Evolutionary conservation across 2,113 vertebrate species (phyloP).

Genomic region (Cranoglanis bouderius): DNA sequence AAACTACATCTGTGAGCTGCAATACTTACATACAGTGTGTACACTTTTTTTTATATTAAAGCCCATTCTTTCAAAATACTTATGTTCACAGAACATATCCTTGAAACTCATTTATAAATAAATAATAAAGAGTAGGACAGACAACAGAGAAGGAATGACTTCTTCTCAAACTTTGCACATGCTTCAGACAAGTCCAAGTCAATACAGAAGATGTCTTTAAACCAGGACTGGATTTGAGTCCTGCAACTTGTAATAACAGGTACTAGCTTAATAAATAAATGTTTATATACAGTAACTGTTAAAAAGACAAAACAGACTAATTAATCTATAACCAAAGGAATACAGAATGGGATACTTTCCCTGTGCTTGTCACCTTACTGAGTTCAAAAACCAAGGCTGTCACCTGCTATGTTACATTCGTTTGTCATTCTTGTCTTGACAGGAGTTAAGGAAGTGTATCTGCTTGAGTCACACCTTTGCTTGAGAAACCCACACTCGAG

Average conservation of each 20-base stretch:
- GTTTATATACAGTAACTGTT: not conserved
- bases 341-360: not conserved
- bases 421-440: not conserved
- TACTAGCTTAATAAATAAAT: not conserved
- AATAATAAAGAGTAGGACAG: not conserved
- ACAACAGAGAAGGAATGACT: not conserved
- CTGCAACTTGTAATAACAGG: not conserved
- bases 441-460: not conserved
- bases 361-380: not conserved
- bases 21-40: not conserved
- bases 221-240: not conserved
- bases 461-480: not conserved
- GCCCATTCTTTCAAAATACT: too few species aligned
- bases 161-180: not conserved
- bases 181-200: not conserved
- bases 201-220: not conserved
- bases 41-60: not conserved
- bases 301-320: not conserved
- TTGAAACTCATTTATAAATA: not conserved
- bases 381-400: not conserved
- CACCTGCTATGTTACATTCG: not conserved
- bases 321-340: not conserved
- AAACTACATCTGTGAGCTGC: not conserved
- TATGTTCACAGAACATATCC: too few species aligned
- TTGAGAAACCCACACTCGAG: not conserved